A percentile compares a stretch with the other conserved stretches of the same genome.
phyloP scores from a whole-genome alignment of 2,797 vertebrate genomes.

The Silurus lanzhouensis region DNA sequence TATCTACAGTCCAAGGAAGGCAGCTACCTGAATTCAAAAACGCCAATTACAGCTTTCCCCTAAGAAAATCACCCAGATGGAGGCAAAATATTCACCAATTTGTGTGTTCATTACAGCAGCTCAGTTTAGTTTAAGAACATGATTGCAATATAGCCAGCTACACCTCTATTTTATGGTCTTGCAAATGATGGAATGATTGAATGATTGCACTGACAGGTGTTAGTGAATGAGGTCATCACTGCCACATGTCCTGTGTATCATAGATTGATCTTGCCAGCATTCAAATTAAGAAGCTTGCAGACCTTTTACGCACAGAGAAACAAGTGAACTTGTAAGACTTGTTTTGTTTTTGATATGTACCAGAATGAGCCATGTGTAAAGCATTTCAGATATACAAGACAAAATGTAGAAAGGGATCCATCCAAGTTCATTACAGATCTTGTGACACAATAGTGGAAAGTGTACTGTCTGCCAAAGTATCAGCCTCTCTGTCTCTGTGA shows the following conservation, averaged over 20 bases:
- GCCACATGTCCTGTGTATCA: slow-evolving; percentile 39
- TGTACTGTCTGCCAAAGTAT: slow-evolving; percentile 30
- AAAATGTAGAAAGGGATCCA: background rate
- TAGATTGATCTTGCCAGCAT: slow-evolving; percentile 11
- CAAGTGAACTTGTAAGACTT: background rate
- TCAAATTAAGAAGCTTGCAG: slow-evolving; percentile 40
- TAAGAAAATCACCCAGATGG: slow-evolving; percentile 74
- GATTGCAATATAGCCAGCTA: slow-evolving; percentile 71
- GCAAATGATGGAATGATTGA: slow-evolving; percentile 50
- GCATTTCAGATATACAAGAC: background rate
- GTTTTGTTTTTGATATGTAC: background rate
- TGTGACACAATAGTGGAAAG: background rate
- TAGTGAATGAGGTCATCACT: slow-evolving; percentile 43
- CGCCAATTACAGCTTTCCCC: slow-evolving; percentile 69
- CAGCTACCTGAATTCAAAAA: slow-evolving; percentile 61
- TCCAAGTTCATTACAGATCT: background rate
- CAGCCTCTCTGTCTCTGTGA: slow-evolving; percentile 15
- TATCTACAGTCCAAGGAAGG: slow-evolving; percentile 43
- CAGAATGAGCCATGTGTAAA: background rate
- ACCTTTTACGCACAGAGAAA: slow-evolving; percentile 7
- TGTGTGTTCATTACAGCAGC: slow-evolving; percentile 75
- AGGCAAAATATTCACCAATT: slow-evolving; percentile 75
- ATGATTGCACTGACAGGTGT: slow-evolving; percentile 60
- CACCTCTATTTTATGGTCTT: slow-evolving; percentile 66
- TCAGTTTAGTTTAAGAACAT: slow-evolving; percentile 68